Base-by-base conservation (phyloP, 2,797 vertebrate species). In the Scarus forsteni region DNA sequence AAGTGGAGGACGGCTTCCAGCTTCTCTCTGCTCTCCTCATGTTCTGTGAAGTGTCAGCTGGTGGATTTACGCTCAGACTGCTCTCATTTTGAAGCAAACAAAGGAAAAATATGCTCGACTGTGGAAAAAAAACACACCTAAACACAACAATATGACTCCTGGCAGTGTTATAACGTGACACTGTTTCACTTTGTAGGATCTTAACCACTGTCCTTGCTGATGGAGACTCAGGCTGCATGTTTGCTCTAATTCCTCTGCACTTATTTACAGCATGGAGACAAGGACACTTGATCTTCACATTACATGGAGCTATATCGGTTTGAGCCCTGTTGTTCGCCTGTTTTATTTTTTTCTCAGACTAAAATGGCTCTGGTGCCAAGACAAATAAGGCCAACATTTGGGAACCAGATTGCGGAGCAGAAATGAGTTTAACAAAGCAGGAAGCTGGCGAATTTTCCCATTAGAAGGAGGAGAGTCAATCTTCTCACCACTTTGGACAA, bases 241-340 rank as follows among this genome's bases (percentile, higher is more conserved):
- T 74, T 52, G 1, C 38, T 66, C 73, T 81, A 66, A 80, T 69
- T 81, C 60, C 19, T 60, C 64, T 44, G 40, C 18, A 80, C 76
- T 75, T 85, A 85, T 85, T 84, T 86, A 67, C 52, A 83, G 79
- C 84, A 69, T 40, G 40, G 72, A 83, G 44, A 77, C 77, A 83
- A 51, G 69, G 77, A 89, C 80, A 87, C 75, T 68, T 69, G 74
- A 85, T 83, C 79, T 71, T 57, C 59, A 43, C 19, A 27, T 64
- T 75, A 81, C 39, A 50, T 44, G 3, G 15, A 12, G 66, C 81
- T 85, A 80, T 83, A 75, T 86, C 69, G 80, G 79, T 83, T 27
- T 27, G 54, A 61, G 56, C 67, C 59, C 48, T 67, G 56, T 71
- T 80, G 66, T 80, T 70, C 7, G 10, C 43, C 56, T 19, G 7